phyloP scores from a whole-genome alignment of 2,888 invertebrate genomes.

The Erebia aethiops region DNA sequence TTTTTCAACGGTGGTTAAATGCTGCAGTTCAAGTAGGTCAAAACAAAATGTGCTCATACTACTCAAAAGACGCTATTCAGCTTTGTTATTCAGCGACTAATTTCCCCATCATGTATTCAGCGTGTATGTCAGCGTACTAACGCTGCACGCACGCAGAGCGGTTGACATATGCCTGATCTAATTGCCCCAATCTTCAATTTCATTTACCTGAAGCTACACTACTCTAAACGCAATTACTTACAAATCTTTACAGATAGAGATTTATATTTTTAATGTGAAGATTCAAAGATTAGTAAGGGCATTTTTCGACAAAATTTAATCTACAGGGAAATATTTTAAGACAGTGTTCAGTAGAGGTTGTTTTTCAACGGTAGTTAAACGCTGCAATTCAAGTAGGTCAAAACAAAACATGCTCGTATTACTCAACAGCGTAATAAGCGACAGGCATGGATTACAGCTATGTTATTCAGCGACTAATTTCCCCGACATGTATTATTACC shows the following conservation, averaged over 20 bases:
- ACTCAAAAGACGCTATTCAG: conserved; percentile 18
- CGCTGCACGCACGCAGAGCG: conserved; percentile 19
- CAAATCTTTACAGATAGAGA: too few relatives aligned
- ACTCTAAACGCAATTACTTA: too few relatives aligned
- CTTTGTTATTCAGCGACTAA: conserved; percentile 26
- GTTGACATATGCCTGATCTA: conserved; percentile 29
- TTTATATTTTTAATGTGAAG: too few relatives aligned
- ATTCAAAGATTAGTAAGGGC: too few relatives aligned
- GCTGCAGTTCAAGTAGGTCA: conserved; percentile 13
- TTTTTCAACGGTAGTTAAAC: conserved; percentile 16
- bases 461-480: conserved; percentile 27
- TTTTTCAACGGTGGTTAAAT: background rate
- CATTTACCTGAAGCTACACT: too few relatives aligned
- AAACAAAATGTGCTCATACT: conserved; percentile 15
- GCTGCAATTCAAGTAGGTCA: conserved; percentile 13
- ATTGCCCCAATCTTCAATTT: conserved; percentile 6
- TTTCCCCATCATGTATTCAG: conserved; percentile 19
- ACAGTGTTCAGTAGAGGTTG: conserved; percentile 1
- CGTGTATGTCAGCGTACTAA: too few relatives aligned
- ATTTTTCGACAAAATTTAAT: background rate
- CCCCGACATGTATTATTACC: conserved; percentile 23
- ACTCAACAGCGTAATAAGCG: conserved; percentile 20
- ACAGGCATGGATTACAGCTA: conserved; percentile 26
- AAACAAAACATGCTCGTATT: conserved; percentile 17
- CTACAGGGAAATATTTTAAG: background rate